Evolutionary conservation across 2,888 invertebrate genomes (phyloP), one percentile per base, ranked within the genome.

Genomic region (Smittia sp.): DNA sequence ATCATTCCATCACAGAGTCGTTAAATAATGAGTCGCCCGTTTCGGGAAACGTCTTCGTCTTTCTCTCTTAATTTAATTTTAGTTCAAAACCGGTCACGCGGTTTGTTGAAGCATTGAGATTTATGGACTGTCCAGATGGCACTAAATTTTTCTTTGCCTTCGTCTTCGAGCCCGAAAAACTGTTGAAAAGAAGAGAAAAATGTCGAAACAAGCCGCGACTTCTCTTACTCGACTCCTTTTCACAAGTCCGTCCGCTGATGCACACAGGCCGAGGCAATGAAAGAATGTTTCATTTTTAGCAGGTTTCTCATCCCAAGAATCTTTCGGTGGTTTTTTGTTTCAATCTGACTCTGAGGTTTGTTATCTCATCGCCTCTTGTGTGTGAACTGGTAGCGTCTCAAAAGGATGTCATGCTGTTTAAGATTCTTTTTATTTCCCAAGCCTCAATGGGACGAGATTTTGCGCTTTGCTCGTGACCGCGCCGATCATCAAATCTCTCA

Each of bases 101-200:
- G 62, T 38, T 62, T 72, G 72, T 62, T 72, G 72, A 72, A 72
- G 32, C 65, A 73, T 65, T 41, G 73, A 73, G 73, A 73, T 73
- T 73, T 73, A 73, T 73, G 63, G 65, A 73, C 73, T 52, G 41
- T 63, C 73, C 73, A 73, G 73, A 73, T 73, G 73, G 73, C 54
- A 69, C 72, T 72, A 72, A 72, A 58, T 72, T 62, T 72, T 69
- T 69, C 54, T 69, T 54, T 39, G 27, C 9, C 27, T 62, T 58
- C 54, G 22, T 70, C 70, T 3, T 27, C 70, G 68, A 46, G 54
- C 54, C 46, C 46, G 52, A 68, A 68, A 32, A 68, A 52, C 32
- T 18, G n/a, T 20, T 41, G 38, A 68, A 32, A 46, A 68, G 46
- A 68, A 68, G 13, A 9, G 46, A 46, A 46, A 46, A 46, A 46